Conservation (phyloP, 2,113 vertebrate species). For the Pseudopodoces humilis region DNA sequence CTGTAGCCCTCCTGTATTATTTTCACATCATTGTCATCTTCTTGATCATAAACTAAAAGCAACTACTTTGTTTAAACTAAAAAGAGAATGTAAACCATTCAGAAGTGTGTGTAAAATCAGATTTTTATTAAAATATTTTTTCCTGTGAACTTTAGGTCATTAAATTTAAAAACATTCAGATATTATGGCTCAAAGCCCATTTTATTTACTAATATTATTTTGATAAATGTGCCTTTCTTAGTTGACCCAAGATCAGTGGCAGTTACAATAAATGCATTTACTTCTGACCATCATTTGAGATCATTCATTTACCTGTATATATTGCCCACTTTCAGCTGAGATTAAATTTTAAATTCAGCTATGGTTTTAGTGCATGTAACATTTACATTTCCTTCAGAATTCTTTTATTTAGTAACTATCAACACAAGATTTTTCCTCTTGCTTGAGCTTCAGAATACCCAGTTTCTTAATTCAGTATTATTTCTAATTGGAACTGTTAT, state of each 20-base stretch:
- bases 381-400: background rate
- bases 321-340: background rate
- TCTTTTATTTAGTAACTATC: background rate
- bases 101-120: background rate
- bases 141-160: background rate
- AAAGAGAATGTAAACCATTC: background rate
- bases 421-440: background rate
- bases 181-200: background rate
- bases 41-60: background rate
- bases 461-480: background rate
- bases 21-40: background rate
- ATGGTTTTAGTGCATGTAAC: background rate
- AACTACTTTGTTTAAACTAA: background rate
- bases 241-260: rapidly evolving
- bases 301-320: background rate
- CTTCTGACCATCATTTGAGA: background rate
- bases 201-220: background rate
- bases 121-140: background rate
- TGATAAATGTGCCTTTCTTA: background rate
- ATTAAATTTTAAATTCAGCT: background rate
- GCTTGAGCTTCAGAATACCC: background rate
- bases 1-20: background rate
- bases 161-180: background rate
- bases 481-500: background rate
- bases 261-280: background rate